These are phyloP conservation scores for Drosophila repletoides DNA, from an alignment of 1,140 invertebrate species.

Conservation along the genomic window DNA sequence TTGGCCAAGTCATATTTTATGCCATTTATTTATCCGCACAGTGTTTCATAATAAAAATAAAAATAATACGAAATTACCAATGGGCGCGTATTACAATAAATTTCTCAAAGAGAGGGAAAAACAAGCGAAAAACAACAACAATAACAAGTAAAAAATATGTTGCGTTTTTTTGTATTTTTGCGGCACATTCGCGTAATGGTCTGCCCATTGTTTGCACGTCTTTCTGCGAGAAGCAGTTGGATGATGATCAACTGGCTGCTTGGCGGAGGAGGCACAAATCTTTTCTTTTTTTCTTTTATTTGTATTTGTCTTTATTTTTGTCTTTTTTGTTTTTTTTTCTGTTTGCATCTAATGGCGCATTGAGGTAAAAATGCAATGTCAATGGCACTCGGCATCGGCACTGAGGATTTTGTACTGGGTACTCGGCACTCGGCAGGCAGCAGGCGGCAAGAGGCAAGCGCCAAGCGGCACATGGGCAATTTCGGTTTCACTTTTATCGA, in stretches of 20 bases:
- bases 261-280: constrained; percentile 44
- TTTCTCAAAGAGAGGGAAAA: constrained; percentile 45
- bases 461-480: constrained; percentile 72
- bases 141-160: constrained; percentile 13
- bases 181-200: constrained; percentile 65
- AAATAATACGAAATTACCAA: constrained; percentile 73
- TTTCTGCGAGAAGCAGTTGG: constrained; percentile 29
- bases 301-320: constrained; percentile 16
- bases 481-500: constrained; percentile 79
- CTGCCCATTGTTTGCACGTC: constrained; percentile 66
- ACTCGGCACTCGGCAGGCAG: constrained; percentile 46
- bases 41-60: constrained; percentile 74
- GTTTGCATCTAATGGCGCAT: constrained; percentile 75
- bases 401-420: constrained; percentile 45
- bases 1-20: constrained; percentile 52
- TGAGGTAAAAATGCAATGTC: constrained; percentile 80
- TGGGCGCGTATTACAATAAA: constrained; percentile 76
- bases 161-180: constrained; percentile 38
- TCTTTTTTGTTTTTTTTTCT: constrained; percentile 44
- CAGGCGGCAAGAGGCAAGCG: too few species aligned
- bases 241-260: constrained; percentile 11
- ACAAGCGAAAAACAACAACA: too few species aligned
- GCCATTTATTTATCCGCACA: constrained; percentile 54
- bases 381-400: constrained; percentile 62
- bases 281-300: constrained; percentile 32